phyloP scores from a whole-genome alignment of 2,113 vertebrate species.

The Protobothrops mucrosquamatus region DNA sequence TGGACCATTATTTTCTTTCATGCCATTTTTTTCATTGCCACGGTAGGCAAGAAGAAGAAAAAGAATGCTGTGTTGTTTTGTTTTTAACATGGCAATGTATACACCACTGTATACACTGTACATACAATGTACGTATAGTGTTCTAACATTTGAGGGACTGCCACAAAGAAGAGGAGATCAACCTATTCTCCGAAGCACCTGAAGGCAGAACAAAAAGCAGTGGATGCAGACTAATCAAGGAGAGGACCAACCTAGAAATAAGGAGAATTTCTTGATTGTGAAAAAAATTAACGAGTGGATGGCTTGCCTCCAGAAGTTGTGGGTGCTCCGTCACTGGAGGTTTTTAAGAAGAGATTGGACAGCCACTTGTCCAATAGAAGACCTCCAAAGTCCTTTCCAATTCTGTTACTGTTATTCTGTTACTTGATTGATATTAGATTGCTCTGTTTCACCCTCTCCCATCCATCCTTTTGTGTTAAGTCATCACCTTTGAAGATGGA shows the following conservation, averaged over 20 bases:
- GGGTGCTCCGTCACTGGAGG: neutral
- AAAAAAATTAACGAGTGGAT: neutral
- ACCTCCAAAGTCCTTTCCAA: neutral
- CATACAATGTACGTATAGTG: neutral
- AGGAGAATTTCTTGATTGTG: neutral
- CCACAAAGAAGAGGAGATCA: neutral
- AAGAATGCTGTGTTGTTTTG: neutral
- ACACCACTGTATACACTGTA: neutral
- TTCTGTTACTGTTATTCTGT: neutral
- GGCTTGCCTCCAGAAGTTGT: neutral
- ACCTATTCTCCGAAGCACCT: neutral
- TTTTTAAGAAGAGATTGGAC: neutral
- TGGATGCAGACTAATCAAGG: neutral
- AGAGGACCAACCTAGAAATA: neutral
- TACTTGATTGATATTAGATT: neutral
- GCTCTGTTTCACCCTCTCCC: neutral
- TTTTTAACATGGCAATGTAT: neutral
- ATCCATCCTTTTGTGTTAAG: neutral
- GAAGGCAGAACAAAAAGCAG: neutral
- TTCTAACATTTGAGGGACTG: neutral
- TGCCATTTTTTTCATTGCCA: conserved; percentile 10
- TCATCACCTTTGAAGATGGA: neutral
- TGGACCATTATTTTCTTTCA: conserved; percentile 44
- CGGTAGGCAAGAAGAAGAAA: conserved; percentile 4
- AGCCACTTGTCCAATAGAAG: neutral